A percentile compares a stretch with the other conserved stretches of the same genome.
These are phyloP conservation scores for Lepisosteus oculatus DNA, from an alignment of 2,113 vertebrate species.

Conservation along the genomic window DNA sequence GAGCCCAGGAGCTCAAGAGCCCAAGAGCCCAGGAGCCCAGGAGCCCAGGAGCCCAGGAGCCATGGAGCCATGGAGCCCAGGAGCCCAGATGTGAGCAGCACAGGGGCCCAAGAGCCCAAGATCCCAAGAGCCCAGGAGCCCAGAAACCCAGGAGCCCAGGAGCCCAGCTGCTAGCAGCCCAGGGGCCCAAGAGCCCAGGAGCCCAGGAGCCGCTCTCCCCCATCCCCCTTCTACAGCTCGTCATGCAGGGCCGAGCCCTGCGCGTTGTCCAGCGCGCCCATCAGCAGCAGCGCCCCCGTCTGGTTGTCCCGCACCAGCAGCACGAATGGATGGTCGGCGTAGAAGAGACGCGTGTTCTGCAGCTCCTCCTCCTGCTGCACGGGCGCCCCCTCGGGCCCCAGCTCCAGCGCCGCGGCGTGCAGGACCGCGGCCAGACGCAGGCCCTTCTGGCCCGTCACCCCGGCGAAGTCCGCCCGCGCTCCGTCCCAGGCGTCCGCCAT, in stretches of 20 bases:
- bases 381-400: conserved; percentile 24
- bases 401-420: conserved; percentile 56
- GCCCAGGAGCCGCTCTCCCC: too few relatives aligned
- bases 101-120: too few relatives aligned
- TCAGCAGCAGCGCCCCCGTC: conserved; percentile 49
- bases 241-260: conserved; percentile 49
- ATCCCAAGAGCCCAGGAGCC: too few relatives aligned
- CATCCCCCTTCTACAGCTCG: conserved; percentile 44
- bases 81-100: too few relatives aligned
- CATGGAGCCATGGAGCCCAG: too few relatives aligned
- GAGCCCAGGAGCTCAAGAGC: too few relatives aligned
- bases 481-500: conserved; percentile 49
- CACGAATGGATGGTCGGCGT: conserved; percentile 54
- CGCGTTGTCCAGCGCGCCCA: conserved; percentile 51
- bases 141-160: too few relatives aligned
- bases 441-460: conserved; percentile 21
- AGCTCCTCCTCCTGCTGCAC: conserved; percentile 36
- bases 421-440: conserved; percentile 39
- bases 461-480: conserved; percentile 49
- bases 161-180: too few relatives aligned
- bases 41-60: too few relatives aligned
- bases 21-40: too few relatives aligned
- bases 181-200: too few relatives aligned
- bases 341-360: conserved; percentile 49
- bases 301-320: conserved; percentile 49